These are phyloP conservation scores for Eutrigla gurnardus DNA, from an alignment of 2,797 vertebrate species.

Conservation along the genomic window DNA sequence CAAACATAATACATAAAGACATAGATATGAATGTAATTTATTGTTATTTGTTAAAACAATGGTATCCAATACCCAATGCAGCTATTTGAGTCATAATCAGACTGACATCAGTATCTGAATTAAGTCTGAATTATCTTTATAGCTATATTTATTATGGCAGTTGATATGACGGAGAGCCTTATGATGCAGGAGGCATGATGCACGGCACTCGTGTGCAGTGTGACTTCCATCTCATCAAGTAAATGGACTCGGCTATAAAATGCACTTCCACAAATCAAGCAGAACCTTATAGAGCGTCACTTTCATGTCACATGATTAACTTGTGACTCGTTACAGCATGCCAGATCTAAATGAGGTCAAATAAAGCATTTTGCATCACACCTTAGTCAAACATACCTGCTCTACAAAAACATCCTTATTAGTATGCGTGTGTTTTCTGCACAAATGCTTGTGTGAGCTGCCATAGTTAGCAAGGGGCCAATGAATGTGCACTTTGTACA, in stretches of 20 bases:
- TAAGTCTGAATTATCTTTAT: neutral
- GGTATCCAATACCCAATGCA: no score
- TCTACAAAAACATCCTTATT: neutral
- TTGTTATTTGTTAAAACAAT: no score
- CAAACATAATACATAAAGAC: no score
- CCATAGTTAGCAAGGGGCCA: neutral
- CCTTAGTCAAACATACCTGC: neutral
- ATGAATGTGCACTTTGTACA: neutral
- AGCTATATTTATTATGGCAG: neutral
- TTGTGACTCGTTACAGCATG: slow-evolving; percentile 21
- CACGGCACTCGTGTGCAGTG: slow-evolving; percentile 16
- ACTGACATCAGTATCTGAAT: no score
- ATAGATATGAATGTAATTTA: no score
- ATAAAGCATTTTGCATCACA: slow-evolving; percentile 5
- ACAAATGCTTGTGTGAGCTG: neutral
- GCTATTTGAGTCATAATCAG: no score
- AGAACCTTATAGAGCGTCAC: slow-evolving; percentile 19
- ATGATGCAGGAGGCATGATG: slow-evolving; percentile 21
- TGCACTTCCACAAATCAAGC: slow-evolving; percentile 52
- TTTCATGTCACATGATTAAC: slow-evolving; percentile 42
- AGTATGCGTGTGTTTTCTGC: neutral
- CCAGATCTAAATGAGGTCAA: slow-evolving; percentile 17
- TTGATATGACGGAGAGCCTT: neutral
- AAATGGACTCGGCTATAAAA: slow-evolving; percentile 48
- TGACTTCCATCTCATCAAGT: slow-evolving; percentile 44